These are phyloP conservation scores for Drosophila rubida DNA, from an alignment of 2,888 invertebrate genomes.

Conservation along the genomic window DNA sequence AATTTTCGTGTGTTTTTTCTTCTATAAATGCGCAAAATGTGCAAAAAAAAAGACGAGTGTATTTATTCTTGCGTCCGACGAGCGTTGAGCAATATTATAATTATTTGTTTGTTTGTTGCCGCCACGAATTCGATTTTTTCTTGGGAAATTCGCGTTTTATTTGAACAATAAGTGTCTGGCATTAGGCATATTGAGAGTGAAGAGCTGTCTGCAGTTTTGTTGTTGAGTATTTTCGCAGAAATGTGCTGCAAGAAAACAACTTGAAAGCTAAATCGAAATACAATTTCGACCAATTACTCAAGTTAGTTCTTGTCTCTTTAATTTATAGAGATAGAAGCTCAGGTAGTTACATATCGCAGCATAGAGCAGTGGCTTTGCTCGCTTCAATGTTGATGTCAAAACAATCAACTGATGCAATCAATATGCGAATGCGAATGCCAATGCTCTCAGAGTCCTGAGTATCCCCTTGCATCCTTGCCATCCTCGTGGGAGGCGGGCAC, in stretches of 20 bases:
- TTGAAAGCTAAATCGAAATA: neutral
- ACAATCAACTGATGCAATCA: constrained; percentile 62
- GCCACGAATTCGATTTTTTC: constrained; percentile 7
- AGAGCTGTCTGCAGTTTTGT: neutral
- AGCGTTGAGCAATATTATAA: neutral
- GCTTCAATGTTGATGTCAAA: constrained; percentile 48
- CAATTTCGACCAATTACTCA: neutral
- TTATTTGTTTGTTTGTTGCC: constrained; percentile 8
- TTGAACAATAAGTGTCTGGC: neutral
- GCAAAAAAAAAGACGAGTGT: constrained; percentile 1
- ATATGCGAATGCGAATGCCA: constrained; percentile 46
- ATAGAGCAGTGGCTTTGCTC: neutral
- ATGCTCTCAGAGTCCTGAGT: constrained; percentile 1
- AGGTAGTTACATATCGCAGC: neutral
- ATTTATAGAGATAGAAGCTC: neutral
- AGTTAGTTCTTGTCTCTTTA: neutral
- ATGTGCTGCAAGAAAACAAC: neutral
- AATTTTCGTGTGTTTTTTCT: constrained; percentile 39
- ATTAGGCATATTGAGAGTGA: neutral
- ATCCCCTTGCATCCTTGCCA: neutral
- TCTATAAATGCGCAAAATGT: constrained; percentile 8
- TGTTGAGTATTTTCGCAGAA: neutral
- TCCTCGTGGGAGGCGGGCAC: constrained; percentile 13
- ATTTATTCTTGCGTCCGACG: neutral
- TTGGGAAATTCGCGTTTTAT: neutral